A percentile compares a stretch with the other conserved stretches of the same genome.
These are phyloP conservation scores for Drosophila melanica DNA, from an alignment of 1,140 invertebrate species.

Conservation along the genomic window DNA sequence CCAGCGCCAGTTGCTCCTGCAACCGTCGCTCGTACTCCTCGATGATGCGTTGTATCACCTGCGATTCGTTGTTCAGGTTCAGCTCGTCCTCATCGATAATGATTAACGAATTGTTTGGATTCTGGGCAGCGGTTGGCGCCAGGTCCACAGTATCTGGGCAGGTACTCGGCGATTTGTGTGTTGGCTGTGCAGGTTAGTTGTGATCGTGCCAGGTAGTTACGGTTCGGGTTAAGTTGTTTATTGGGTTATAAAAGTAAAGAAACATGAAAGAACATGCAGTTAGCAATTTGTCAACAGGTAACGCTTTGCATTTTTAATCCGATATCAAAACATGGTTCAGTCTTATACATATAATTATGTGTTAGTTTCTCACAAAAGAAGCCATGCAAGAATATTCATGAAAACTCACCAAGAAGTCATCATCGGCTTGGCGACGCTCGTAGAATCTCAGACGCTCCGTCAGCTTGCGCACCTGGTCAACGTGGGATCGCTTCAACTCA, in stretches of 20 bases:
- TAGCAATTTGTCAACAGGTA: constrained; percentile 53
- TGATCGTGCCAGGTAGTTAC: constrained; percentile 62
- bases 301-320: background rate
- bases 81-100: constrained; percentile 82
- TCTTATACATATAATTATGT: background rate
- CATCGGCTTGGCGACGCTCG: constrained; percentile 70
- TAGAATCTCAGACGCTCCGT: constrained; percentile 68
- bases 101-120: constrained; percentile 68
- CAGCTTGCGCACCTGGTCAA: constrained; percentile 66
- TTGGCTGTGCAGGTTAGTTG: constrained; percentile 58
- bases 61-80: constrained; percentile 80
- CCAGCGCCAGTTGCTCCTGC: constrained; percentile 86
- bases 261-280: constrained; percentile 73
- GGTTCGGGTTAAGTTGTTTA: constrained; percentile 48
- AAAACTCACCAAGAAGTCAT: constrained; percentile 76
- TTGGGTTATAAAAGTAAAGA: constrained; percentile 63
- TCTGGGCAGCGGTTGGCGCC: constrained; percentile 8
- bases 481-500: constrained; percentile 65
- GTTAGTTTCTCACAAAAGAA: background rate
- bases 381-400: background rate
- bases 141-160: constrained; percentile 24
- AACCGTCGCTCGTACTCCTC: constrained; percentile 85
- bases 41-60: constrained; percentile 84
- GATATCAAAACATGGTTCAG: no score
- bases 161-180: constrained; percentile 52